phyloP scores from a whole-genome alignment of 2,797 vertebrate genomes.

The Potorous gilbertii region DNA sequence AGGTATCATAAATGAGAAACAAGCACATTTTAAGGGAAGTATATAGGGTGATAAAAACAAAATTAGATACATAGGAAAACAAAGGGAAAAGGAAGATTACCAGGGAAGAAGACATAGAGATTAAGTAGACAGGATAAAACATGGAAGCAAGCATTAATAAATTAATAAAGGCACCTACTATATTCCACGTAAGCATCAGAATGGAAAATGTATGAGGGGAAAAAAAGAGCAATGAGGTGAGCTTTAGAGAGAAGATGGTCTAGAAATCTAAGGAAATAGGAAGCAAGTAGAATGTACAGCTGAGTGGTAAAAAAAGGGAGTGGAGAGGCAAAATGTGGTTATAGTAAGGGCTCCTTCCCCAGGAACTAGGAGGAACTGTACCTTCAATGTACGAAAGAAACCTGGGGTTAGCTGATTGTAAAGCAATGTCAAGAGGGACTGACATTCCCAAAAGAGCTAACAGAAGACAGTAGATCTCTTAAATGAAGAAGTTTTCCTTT shows the following conservation, averaged over 20 bases:
- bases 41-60: constrained; percentile 37
- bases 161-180: background rate
- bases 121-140: constrained; percentile 18
- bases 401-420: background rate
- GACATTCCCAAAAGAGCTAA: background rate
- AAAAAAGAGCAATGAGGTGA: constrained; percentile 29
- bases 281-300: constrained; percentile 15
- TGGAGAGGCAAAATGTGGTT: background rate
- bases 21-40: constrained; percentile 28
- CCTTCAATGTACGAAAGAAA: constrained; percentile 9
- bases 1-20: constrained; percentile 27
- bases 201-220: background rate
- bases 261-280: constrained; percentile 33
- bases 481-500: background rate
- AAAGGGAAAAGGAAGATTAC: constrained; percentile 31
- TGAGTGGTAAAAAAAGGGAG: constrained; percentile 34
- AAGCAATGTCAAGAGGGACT: background rate
- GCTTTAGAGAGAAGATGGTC: constrained; percentile 31
- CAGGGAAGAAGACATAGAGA: constrained; percentile 45
- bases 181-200: background rate
- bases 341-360: constrained; percentile 35
- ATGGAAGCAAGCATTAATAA: background rate
- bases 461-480: background rate
- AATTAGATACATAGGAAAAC: constrained; percentile 29
- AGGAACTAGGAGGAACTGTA: constrained; percentile 14